A percentile compares a stretch with the other conserved stretches of the same genome.
phyloP scores from a whole-genome alignment of 2,888 invertebrate genomes.

The Oligia strigilis region DNA sequence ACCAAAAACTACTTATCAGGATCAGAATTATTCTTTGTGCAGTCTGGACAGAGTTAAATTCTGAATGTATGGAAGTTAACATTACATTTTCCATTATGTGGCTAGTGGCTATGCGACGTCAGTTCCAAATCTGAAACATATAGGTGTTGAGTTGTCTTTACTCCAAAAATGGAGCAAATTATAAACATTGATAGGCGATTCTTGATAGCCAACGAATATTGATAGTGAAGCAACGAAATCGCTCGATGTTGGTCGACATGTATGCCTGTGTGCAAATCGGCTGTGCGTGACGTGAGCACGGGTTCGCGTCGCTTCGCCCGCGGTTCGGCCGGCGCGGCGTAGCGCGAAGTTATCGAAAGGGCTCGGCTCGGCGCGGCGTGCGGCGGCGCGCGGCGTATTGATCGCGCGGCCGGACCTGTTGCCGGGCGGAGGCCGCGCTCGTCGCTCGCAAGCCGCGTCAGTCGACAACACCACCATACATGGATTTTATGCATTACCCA shows the following conservation, averaged over 20 bases:
- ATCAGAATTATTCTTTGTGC: not conserved
- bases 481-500: constrained; percentile 75
- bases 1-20: not conserved
- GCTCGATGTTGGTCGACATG: constrained; percentile 55
- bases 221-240: constrained; percentile 40
- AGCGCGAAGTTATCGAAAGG: constrained; percentile 75
- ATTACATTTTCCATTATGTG: not conserved
- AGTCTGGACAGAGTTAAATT: not conserved
- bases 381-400: constrained; percentile 85
- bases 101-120: not conserved
- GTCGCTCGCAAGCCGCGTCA: constrained; percentile 58
- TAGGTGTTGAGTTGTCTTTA: not conserved
- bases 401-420: constrained; percentile 87
- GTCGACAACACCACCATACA: constrained; percentile 69
- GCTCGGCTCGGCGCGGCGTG: constrained; percentile 80
- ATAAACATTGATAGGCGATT: constrained; percentile 4
- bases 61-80: not conserved
- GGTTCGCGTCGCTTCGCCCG: constrained; percentile 62
- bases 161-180: constrained; percentile 8
- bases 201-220: constrained; percentile 25
- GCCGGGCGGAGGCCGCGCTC: constrained; percentile 83
- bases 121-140: not conserved
- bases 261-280: constrained; percentile 65
- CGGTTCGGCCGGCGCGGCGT: constrained; percentile 64
- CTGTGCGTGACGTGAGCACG: constrained; percentile 66